These are phyloP conservation scores for Ceratotherium simum DNA, from an alignment of 2,113 vertebrate species.

Conservation along the genomic window DNA sequence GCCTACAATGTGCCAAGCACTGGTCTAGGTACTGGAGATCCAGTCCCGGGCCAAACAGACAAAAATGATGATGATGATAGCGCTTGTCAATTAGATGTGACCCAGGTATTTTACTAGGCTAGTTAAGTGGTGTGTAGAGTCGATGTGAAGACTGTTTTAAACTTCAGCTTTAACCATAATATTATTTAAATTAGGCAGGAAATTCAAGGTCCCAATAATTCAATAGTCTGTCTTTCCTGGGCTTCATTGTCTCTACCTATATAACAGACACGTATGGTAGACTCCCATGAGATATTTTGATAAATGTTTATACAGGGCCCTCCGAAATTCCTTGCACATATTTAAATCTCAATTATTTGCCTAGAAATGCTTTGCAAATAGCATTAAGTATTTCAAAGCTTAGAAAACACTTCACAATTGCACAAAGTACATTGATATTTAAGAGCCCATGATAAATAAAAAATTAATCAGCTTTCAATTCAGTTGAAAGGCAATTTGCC, in stretches of 20 bases:
- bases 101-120: slow-evolving; percentile 5
- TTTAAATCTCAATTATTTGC: slow-evolving; percentile 65
- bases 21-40: slow-evolving; percentile 8
- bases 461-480: slow-evolving; percentile 66
- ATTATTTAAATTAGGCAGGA: neutral
- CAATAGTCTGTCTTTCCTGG: neutral
- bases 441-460: slow-evolving; percentile 71
- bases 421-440: slow-evolving; percentile 62
- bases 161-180: neutral
- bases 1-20: slow-evolving; percentile 1
- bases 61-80: neutral
- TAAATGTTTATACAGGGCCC: neutral
- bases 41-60: neutral
- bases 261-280: neutral
- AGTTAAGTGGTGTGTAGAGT: neutral
- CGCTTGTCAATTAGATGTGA: neutral
- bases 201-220: neutral
- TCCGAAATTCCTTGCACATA: slow-evolving; percentile 61
- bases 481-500: slow-evolving; percentile 58
- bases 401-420: slow-evolving; percentile 63
- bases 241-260: neutral
- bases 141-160: neutral
- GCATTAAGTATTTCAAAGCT: slow-evolving; percentile 60
- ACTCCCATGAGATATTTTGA: neutral
- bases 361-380: slow-evolving; percentile 60